Evolutionary conservation across 1,140 invertebrate species (phyloP), one percentile per base, ranked within the genome.

Genomic region (Phortica variegata): DNA sequence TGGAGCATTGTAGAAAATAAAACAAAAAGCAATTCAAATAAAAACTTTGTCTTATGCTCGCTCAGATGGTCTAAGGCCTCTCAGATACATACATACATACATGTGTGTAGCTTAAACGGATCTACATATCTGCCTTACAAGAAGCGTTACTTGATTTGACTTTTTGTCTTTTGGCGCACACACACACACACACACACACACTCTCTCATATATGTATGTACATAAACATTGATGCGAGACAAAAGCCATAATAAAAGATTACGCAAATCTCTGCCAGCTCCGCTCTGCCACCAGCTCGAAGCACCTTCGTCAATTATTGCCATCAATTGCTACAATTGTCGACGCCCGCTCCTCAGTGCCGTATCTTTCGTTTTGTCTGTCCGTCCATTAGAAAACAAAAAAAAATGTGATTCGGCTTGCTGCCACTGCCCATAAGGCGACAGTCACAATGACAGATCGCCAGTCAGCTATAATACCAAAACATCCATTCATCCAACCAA

Each of bases 311-410:
- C 62, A 73, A 66, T 73, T 66, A 61, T 61, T 65, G 61, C 62
- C 62, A 66, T 73, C 70, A 68, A 73, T 65, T 73, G 70, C 52
- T 58, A 65, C 65, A 73, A 68, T 73, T 73, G 70, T 73, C 60
- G 31, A 49, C 38, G 52, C 48, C 49, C 34, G 33, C 19, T 18
- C 29, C 19, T 29, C 20, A 9, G 13, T 1, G 13, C 21, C 29
- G 16, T 16, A 1, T 3, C 29, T 12, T 31, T 12, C 7, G 6
- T 23, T 9, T 29, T 29, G 26, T 29, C 15, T 12, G 8, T 38
- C 17, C 55, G 58, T 48, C 54, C 52, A 63, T 66, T 59, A 49
- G 42, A 20, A 48, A 44, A 6, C 6, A 29, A 29, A 12, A 29
- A 6, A 6, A 29, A 29, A 6, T 6, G 12, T 12, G 26, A 29